Percentiles rank a stretch among this genome's conserved stretches.
These are phyloP conservation scores for Sesia bembeciformis DNA, from an alignment of 2,888 invertebrate species.

Conservation along the genomic window DNA sequence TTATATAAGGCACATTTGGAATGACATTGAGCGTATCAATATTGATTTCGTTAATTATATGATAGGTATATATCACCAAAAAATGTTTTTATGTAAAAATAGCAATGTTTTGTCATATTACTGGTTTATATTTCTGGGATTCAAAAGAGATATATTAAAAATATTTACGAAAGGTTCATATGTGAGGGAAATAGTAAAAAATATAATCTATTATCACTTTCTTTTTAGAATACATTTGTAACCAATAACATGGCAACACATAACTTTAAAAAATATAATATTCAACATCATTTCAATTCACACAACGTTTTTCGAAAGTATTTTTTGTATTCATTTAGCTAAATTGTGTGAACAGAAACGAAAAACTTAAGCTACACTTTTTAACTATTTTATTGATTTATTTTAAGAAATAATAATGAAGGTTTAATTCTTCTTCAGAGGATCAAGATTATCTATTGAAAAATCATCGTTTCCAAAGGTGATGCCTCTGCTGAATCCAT, in stretches of 20 bases:
- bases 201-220: constrained; percentile 45
- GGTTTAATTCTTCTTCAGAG: constrained; percentile 83
- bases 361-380: constrained; percentile 15
- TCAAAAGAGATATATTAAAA: constrained; percentile 19
- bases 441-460: constrained; percentile 94
- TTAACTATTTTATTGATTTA: constrained; percentile 22
- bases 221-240: constrained; percentile 31
- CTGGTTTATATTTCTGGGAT: constrained; percentile 13
- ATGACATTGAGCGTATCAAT: constrained; percentile 60
- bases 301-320: constrained; percentile 31
- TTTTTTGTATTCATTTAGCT: constrained; percentile 16
- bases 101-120: constrained; percentile 33
- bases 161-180: constrained; percentile 9
- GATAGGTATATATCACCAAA: constrained; percentile 24
- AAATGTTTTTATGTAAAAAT: constrained; percentile 5
- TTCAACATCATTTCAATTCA: constrained; percentile 33
- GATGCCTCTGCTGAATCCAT: constrained; percentile 90
- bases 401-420: not conserved
- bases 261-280: constrained; percentile 16
- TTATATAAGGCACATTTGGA: constrained; percentile 50
- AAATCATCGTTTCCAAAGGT: constrained; percentile 95
- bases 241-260: constrained; percentile 67
- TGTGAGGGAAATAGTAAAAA: not conserved
- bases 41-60: constrained; percentile 1
- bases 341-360: constrained; percentile 5